Evolutionary conservation across 2,888 invertebrate species (phyloP).

Genomic region (Cyaniris semiargus): DNA sequence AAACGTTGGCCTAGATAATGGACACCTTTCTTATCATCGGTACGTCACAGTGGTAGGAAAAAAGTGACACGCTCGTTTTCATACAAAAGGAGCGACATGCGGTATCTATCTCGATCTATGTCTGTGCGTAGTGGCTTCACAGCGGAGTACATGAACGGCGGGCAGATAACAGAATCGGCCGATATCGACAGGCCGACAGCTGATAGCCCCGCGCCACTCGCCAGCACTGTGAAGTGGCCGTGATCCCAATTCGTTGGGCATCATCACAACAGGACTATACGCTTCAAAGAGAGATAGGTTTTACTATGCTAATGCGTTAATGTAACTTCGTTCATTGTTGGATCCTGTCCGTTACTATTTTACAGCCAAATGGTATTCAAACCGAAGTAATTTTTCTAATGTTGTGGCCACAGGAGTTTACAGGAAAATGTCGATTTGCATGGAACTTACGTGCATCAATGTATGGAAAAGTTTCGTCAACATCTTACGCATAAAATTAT

Average conservation of each 20-base stretch:
- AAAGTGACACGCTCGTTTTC: too few species aligned
- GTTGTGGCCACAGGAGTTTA: background rate
- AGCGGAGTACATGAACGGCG: background rate
- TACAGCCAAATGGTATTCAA: background rate
- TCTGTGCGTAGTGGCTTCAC: background rate
- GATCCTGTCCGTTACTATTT: background rate
- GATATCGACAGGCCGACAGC: background rate
- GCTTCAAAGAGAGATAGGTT: too few species aligned
- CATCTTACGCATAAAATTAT: background rate
- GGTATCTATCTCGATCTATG: too few species aligned
- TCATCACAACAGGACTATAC: too few species aligned
- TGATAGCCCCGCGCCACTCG: background rate
- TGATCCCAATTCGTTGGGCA: background rate
- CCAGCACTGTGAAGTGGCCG: background rate
- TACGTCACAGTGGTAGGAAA: too few species aligned
- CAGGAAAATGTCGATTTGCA: background rate
- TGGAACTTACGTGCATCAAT: background rate
- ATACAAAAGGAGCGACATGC: too few species aligned
- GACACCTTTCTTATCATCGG: too few species aligned
- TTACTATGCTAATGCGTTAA: too few species aligned
- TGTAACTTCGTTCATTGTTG: background rate
- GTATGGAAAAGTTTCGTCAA: conserved; percentile 7
- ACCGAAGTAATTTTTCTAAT: background rate
- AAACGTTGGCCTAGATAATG: too few species aligned
- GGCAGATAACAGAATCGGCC: background rate